phyloP scores from a whole-genome alignment of 2,113 vertebrate genomes.

The Cnemophilus loriae region DNA sequence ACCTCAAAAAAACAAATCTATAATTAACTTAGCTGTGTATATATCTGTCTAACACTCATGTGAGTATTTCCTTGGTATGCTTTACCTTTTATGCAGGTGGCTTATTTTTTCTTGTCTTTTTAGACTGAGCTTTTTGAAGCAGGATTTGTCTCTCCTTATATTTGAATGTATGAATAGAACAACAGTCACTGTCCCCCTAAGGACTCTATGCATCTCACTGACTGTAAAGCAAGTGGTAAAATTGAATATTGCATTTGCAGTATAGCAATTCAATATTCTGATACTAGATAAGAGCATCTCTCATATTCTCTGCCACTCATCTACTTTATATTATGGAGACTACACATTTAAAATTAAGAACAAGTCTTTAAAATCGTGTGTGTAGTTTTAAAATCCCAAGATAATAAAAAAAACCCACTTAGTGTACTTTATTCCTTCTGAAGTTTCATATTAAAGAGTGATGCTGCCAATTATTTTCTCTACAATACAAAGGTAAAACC shows the following conservation, averaged over 20 bases:
- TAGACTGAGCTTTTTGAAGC: not conserved
- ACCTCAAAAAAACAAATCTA: not conserved
- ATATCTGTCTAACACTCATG: not conserved
- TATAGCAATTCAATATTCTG: not conserved
- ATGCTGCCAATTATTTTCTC: not conserved
- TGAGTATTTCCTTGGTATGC: not conserved
- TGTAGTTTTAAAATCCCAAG: not conserved
- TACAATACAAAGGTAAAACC: not conserved
- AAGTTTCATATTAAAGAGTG: not conserved
- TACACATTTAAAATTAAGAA: not conserved
- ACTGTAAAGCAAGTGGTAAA: not conserved
- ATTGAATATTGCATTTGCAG: not conserved
- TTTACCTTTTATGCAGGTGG: not conserved
- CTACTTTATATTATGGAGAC: not conserved
- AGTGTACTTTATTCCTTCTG: not conserved
- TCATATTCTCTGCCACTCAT: not conserved
- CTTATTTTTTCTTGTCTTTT: not conserved
- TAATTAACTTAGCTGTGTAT: not conserved
- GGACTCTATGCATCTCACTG: not conserved
- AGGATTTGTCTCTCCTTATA: not conserved
- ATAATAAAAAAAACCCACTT: not conserved
- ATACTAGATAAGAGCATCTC: not conserved
- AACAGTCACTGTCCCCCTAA: not conserved
- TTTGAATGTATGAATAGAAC: not conserved
- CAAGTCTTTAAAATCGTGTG: not conserved